phyloP scores from a whole-genome alignment of 2,797 vertebrate genomes.

The Ceryle rudis region DNA sequence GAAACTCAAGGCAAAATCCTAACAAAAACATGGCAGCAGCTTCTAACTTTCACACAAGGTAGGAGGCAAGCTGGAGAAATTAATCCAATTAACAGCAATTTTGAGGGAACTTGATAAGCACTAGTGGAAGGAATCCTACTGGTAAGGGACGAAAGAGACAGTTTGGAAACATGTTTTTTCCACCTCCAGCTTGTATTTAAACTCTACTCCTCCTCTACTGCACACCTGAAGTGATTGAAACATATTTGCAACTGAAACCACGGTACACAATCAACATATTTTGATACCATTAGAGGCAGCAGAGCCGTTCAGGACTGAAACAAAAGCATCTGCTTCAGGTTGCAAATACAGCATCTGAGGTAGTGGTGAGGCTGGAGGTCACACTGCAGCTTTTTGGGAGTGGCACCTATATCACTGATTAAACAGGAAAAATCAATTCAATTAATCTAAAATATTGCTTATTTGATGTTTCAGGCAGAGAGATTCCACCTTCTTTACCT shows the following conservation, averaged over 20 bases:
- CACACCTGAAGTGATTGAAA: background rate
- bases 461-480: background rate
- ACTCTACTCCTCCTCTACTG: background rate
- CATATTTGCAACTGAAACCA: background rate
- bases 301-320: background rate
- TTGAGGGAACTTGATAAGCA: background rate
- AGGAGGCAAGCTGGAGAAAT: background rate
- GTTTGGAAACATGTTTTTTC: background rate
- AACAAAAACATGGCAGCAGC: background rate
- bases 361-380: background rate
- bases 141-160: background rate
- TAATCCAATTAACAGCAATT: background rate
- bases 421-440: background rate
- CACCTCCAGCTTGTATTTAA: background rate
- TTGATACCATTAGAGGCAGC: background rate
- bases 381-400: background rate
- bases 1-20: background rate
- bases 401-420: background rate
- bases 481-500: background rate
- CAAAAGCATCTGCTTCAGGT: background rate
- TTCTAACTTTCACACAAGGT: background rate
- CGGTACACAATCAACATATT: fast-evolving
- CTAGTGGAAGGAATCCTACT: background rate
- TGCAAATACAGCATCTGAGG: background rate
- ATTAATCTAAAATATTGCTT: background rate